These are phyloP conservation scores for Argentina silus DNA, from an alignment of 2,797 vertebrate genomes.

Conservation along the genomic window DNA sequence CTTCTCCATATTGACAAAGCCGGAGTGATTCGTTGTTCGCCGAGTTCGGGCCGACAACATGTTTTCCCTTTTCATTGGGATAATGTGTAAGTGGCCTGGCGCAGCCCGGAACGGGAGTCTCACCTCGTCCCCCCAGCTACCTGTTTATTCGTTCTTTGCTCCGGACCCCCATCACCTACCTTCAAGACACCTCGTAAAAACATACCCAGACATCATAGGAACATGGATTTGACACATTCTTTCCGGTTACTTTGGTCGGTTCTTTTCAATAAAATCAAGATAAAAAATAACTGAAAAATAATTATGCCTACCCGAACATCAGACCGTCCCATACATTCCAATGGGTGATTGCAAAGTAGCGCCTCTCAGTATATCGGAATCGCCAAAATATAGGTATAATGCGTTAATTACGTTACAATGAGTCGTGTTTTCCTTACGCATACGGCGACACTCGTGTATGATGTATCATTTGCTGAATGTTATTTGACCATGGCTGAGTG, in stretches of 20 bases:
- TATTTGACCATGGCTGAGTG: conserved; percentile 62
- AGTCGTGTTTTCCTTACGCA: conserved; percentile 56
- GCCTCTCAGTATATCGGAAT: conserved; percentile 67
- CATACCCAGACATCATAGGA: conserved; percentile 79
- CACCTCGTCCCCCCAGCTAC: conserved; percentile 86
- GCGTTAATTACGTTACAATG: conserved; percentile 54
- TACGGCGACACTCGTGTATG: conserved; percentile 54
- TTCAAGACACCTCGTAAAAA: conserved; percentile 94
- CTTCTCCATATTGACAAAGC: conserved; percentile 50
- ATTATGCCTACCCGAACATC: conserved; percentile 82
- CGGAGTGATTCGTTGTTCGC: conserved; percentile 48
- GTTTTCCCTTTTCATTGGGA: conserved; percentile 62
- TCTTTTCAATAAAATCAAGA: conserved; percentile 94
- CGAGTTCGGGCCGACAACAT: conserved; percentile 40
- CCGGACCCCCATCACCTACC: conserved; percentile 86
- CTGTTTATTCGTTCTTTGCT: conserved; percentile 88
- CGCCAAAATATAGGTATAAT: conserved; percentile 61
- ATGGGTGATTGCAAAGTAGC: conserved; percentile 73
- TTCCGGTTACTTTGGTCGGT: conserved; percentile 67
- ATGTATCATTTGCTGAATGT: conserved; percentile 71
- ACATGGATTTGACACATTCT: conserved; percentile 73
- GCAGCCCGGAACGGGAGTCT: conserved; percentile 81
- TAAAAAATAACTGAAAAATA: conserved; percentile 98
- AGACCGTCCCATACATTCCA: conserved; percentile 82
- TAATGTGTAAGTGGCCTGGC: conserved; percentile 75